Evolutionary conservation across 37 sponge, comb jelly and placozoan species (phyloP).

Genomic region (Aphrocallistes beatrix): DNA sequence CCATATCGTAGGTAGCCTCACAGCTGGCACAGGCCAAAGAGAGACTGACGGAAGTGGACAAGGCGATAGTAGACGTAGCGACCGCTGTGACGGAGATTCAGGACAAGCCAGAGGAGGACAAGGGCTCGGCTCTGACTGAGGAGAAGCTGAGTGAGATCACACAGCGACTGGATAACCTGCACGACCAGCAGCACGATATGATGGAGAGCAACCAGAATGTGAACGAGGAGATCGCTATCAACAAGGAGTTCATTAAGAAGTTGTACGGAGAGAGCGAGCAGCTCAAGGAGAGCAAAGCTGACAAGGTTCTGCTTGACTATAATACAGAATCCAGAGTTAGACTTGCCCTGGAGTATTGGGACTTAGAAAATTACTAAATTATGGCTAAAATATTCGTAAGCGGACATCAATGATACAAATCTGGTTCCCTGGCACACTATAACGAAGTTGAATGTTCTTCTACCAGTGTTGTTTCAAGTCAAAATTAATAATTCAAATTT

Average conservation of each 20-base stretch:
- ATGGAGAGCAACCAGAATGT: constrained; percentile 65
- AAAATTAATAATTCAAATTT: too few relatives aligned
- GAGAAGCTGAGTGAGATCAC: constrained; percentile 41
- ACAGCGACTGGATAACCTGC: constrained; percentile 24
- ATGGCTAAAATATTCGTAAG: too few relatives aligned
- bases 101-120: constrained; percentile 22
- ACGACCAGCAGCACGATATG: constrained; percentile 59
- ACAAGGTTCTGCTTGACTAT: too few relatives aligned
- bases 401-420: too few relatives aligned
- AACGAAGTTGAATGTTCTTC: neutral
- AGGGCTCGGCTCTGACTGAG: constrained; percentile 25
- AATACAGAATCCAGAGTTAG: too few relatives aligned
- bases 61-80: constrained; percentile 49
- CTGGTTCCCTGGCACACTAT: too few relatives aligned
- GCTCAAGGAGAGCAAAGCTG: constrained; percentile 69
- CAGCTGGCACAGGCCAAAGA: constrained; percentile 65
- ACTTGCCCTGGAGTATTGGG: too few relatives aligned
- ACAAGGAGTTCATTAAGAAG: constrained; percentile 53
- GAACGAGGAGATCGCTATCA: constrained; percentile 60
- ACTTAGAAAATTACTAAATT: too few relatives aligned
- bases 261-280: constrained; percentile 63
- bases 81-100: constrained; percentile 24
- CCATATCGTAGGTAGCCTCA: constrained; percentile 47
- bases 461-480: neutral
- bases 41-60: constrained; percentile 63